Conservation (phyloP, 2,888 invertebrate species). For the Tholera decimalis region DNA sequence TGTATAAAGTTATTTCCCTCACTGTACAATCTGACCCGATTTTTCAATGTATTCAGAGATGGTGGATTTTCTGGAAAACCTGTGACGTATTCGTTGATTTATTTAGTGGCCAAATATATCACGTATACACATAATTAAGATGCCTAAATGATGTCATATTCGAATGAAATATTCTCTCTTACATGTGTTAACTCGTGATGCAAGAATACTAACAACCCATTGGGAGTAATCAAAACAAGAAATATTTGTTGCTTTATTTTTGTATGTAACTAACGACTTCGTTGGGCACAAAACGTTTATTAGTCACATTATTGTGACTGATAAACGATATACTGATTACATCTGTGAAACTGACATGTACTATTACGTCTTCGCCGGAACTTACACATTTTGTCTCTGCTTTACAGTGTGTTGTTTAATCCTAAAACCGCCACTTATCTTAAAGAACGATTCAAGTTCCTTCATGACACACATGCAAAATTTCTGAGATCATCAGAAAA, state of each 20-base stretch:
- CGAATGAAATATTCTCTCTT: conserved; percentile 52
- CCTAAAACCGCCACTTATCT: no score
- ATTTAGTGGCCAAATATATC: conserved; percentile 63
- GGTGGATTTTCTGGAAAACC: conserved; percentile 64
- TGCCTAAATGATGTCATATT: conserved; percentile 58
- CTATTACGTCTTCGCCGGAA: no score
- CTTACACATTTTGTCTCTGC: no score
- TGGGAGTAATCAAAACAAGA: conserved; percentile 27
- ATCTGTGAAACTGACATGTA: conserved; percentile 5
- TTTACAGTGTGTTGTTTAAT: no score
- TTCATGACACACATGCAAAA: no score
- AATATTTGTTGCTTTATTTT: conserved; percentile 45
- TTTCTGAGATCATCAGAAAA: no score
- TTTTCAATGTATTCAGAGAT: conserved; percentile 63
- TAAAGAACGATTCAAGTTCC: no score
- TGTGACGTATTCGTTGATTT: conserved; percentile 65
- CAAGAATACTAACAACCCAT: conserved; percentile 51
- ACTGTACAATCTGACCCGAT: conserved; percentile 67
- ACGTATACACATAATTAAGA: conserved; percentile 58
- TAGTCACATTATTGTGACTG: conserved; percentile 2
- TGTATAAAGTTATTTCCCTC: conserved; percentile 61
- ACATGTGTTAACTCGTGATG: conserved; percentile 44
- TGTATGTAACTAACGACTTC: conserved; percentile 12
- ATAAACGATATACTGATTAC: no score
- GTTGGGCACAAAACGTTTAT: conserved; percentile 32